These are phyloP conservation scores for Poeciliopsis infans DNA, from an alignment of 2,797 vertebrate species.

Conservation along the genomic window DNA sequence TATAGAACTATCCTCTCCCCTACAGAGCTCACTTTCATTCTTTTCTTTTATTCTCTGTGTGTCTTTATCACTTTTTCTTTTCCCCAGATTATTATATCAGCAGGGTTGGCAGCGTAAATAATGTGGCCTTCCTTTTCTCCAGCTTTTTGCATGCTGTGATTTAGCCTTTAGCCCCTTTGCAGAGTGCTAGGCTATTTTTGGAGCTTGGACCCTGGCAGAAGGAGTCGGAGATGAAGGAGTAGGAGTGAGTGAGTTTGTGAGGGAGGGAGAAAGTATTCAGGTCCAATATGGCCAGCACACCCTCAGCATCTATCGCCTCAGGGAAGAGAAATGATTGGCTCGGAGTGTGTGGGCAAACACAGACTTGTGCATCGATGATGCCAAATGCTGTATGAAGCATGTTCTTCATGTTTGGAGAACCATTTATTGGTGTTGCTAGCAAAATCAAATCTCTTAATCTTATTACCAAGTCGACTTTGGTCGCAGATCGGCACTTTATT, in stretches of 20 bases:
- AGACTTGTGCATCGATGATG: conserved; percentile 43
- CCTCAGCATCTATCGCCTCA: conserved; percentile 46
- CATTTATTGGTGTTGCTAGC: conserved; percentile 33
- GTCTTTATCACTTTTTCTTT: conserved; percentile 37
- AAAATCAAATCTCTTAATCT: conserved; percentile 47
- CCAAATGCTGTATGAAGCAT: conserved; percentile 32
- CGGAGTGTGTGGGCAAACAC: conserved; percentile 56
- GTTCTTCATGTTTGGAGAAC: conserved; percentile 18
- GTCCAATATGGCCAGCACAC: conserved; percentile 60
- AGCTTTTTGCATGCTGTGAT: conserved; percentile 62
- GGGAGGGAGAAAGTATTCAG: conserved; percentile 34
- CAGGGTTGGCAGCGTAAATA: conserved; percentile 68
- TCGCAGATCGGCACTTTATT: conserved; percentile 17
- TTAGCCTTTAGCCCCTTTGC: conserved; percentile 72
- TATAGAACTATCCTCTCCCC: conserved; percentile 39
- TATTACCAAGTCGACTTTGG: conserved; percentile 46
- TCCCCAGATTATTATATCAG: conserved; percentile 50
- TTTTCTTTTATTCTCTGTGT: conserved; percentile 35
- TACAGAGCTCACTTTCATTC: conserved; percentile 15
- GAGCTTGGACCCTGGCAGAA: conserved; percentile 57
- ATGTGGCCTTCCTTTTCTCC: conserved; percentile 54
- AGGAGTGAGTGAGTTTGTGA: conserved; percentile 30
- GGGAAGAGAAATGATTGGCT: conserved; percentile 65
- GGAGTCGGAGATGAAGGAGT: conserved; percentile 54
- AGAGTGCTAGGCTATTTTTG: conserved; percentile 74